Conservation (phyloP, 2,888 invertebrate genomes). For the Matsumyia berberina region DNA sequence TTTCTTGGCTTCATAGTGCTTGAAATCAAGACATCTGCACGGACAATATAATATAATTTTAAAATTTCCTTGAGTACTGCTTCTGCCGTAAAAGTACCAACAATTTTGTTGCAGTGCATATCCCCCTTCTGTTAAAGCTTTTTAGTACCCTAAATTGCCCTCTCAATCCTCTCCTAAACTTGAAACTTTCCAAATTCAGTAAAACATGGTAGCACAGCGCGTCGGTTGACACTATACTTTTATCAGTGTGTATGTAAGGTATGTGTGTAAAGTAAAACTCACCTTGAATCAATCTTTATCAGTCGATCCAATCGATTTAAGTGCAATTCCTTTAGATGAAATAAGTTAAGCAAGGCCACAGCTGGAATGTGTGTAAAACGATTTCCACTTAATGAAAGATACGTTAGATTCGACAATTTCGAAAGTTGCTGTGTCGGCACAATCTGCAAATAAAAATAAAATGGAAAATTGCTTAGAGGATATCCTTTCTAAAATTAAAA, state of each 20-base stretch:
- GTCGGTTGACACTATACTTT: background rate
- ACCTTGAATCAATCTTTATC: slow-evolving; percentile 88
- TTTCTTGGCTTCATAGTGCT: too few relatives aligned
- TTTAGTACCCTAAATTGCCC: slow-evolving; percentile 2
- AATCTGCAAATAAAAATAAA: slow-evolving; percentile 81
- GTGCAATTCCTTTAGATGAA: slow-evolving; percentile 90
- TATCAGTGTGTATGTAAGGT: background rate
- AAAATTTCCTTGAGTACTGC: too few relatives aligned
- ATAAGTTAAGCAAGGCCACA: slow-evolving; percentile 93
- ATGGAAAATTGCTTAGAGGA: slow-evolving; percentile 27
- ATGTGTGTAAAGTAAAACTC: slow-evolving; percentile 75
- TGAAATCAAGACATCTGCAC: too few relatives aligned
- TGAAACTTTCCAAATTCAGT: slow-evolving; percentile 7
- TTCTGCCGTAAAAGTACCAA: background rate
- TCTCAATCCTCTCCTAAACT: background rate
- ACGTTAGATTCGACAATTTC: slow-evolving; percentile 90
- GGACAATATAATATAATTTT: too few relatives aligned
- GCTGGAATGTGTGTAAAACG: slow-evolving; percentile 89
- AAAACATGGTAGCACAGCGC: background rate
- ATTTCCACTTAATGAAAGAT: slow-evolving; percentile 91
- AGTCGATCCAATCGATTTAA: slow-evolving; percentile 89
- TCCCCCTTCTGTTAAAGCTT: background rate
- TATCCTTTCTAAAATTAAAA: slow-evolving; percentile 1
- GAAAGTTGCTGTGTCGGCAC: slow-evolving; percentile 91
- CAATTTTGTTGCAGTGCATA: slow-evolving; percentile 18